Evolutionary conservation across 2,113 vertebrate genomes (phyloP).

Genomic region (Manacus vitellinus): DNA sequence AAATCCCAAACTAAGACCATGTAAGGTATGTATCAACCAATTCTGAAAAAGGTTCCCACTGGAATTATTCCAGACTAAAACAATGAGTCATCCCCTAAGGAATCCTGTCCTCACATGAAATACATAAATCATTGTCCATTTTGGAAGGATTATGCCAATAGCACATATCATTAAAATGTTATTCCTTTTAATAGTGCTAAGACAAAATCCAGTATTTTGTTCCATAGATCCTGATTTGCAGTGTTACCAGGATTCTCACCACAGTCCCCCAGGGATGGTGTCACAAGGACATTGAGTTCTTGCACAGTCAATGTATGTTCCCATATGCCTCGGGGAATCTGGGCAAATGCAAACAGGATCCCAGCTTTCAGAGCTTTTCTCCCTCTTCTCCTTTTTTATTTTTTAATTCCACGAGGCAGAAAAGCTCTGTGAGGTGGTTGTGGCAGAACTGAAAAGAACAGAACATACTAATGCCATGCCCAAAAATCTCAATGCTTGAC

Average conservation of each 20-base stretch:
- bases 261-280: background rate
- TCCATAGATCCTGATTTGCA: background rate
- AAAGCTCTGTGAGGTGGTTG: background rate
- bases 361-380: background rate
- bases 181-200: constrained; percentile 72
- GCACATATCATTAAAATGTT: constrained; percentile 74
- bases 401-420: background rate
- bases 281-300: constrained; percentile 31
- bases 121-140: constrained; percentile 78
- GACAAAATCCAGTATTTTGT: constrained; percentile 49
- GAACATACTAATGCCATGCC: background rate
- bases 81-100: constrained; percentile 76
- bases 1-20: constrained; percentile 62
- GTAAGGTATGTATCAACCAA: constrained; percentile 76
- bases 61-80: constrained; percentile 72
- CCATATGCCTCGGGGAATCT: background rate
- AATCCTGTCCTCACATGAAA: constrained; percentile 78
- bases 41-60: constrained; percentile 75
- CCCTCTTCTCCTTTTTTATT: background rate
- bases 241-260: background rate
- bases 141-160: constrained; percentile 70
- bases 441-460: background rate
- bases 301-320: background rate
- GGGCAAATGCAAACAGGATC: background rate
- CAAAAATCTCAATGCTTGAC: background rate